A percentile compares a stretch with the other conserved stretches of the same genome.
phyloP scores from a whole-genome alignment of 2,888 invertebrate species.

The Strigamia crassipes region DNA sequence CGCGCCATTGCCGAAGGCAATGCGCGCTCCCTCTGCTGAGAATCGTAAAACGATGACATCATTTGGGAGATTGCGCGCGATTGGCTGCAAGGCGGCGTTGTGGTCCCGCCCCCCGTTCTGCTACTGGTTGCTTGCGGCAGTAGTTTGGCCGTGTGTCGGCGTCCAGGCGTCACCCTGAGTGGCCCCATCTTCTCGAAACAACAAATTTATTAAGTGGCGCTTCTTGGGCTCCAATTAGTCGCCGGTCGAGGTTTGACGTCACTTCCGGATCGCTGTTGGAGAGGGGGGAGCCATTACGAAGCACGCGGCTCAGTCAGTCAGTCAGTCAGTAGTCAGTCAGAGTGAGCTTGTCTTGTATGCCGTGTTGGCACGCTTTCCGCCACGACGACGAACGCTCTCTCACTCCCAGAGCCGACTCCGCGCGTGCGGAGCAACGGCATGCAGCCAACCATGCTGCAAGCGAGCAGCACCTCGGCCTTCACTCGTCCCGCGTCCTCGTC shows the following conservation, averaged over 20 bases:
- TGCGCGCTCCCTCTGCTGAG: slow-evolving; percentile 7
- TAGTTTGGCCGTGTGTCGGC: slow-evolving; percentile 46
- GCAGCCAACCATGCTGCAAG: slow-evolving; percentile 50
- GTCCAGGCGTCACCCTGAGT: slow-evolving; percentile 49
- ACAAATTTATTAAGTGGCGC: slow-evolving; percentile 51
- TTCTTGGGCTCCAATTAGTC: slow-evolving; percentile 50
- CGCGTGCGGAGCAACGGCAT: slow-evolving; percentile 41
- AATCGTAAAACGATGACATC: slow-evolving; percentile 21
- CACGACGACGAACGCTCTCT: slow-evolving; percentile 33
- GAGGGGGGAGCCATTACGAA: slow-evolving; percentile 23
- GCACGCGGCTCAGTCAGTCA: background rate
- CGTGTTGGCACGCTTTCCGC: slow-evolving; percentile 32
- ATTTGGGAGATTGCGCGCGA: background rate
- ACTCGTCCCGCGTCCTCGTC: slow-evolving; percentile 48
- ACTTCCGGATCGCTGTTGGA: slow-evolving; percentile 47
- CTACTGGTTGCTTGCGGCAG: slow-evolving; percentile 31
- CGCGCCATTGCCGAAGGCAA: slow-evolving; percentile 28
- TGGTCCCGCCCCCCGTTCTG: slow-evolving; percentile 36
- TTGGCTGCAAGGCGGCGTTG: background rate
- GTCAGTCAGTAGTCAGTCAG: background rate
- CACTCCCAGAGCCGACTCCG: slow-evolving; percentile 21
- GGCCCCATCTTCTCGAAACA: slow-evolving; percentile 50
- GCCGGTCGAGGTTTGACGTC: slow-evolving; percentile 47
- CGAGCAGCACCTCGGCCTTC: slow-evolving; percentile 51
- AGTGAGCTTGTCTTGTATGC: slow-evolving; percentile 23